These are phyloP conservation scores for Platycheirus albimanus DNA, from an alignment of 2,888 invertebrate species.

Conservation along the genomic window DNA sequence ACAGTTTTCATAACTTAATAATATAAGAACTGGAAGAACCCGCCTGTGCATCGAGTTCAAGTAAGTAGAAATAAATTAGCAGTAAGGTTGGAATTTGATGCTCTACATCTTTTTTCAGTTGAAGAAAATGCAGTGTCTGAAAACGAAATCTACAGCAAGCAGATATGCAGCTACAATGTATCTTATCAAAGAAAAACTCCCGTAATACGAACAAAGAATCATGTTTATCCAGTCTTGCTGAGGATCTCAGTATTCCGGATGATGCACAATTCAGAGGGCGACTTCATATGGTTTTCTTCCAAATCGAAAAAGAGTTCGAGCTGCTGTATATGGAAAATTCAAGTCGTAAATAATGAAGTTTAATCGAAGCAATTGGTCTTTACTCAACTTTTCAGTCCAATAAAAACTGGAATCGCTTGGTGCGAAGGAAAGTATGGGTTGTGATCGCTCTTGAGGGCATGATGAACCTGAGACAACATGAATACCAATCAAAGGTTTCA, in stretches of 20 bases:
- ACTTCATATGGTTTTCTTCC: conserved; percentile 94
- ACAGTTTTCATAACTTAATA: too few relatives aligned
- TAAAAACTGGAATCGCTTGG: conserved; percentile 80
- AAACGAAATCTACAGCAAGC: too few relatives aligned
- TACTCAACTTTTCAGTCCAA: conserved; percentile 77
- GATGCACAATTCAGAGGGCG: conserved; percentile 86
- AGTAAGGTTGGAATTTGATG: too few relatives aligned
- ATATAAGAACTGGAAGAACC: too few relatives aligned
- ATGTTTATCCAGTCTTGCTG: conserved; percentile 81
- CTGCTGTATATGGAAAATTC: conserved; percentile 95
- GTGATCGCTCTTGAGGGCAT: conserved; percentile 76
- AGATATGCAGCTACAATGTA: too few relatives aligned
- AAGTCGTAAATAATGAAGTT: conserved; percentile 87
- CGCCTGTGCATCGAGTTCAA: too few relatives aligned
- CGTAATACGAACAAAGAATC: conserved; percentile 79
- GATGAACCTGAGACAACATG: conserved; percentile 69
- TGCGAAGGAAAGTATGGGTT: conserved; percentile 77
- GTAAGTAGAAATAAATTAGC: too few relatives aligned
- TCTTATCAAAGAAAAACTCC: too few relatives aligned
- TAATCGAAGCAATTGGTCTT: conserved; percentile 22
- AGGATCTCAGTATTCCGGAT: conserved; percentile 80
- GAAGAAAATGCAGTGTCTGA: too few relatives aligned
- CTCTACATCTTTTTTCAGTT: too few relatives aligned
- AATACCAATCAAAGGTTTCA: conserved; percentile 78
- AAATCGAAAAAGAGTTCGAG: conserved; percentile 99